Evolutionary conservation across 2,113 vertebrate species (phyloP).

Genomic region (Eudyptes chrysolophus): DNA sequence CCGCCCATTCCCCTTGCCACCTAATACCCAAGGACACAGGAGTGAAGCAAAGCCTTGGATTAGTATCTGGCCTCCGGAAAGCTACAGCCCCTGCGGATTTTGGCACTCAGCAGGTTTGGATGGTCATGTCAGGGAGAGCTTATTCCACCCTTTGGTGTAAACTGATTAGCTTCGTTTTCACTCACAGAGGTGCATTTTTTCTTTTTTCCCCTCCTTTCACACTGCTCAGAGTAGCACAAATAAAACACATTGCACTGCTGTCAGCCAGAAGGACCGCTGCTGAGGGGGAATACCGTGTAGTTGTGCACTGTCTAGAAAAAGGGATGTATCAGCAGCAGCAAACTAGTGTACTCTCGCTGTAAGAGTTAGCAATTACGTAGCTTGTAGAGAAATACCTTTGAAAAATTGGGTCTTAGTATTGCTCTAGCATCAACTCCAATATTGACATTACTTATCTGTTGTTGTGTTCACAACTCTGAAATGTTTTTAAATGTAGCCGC

Average conservation of each 20-base stretch:
- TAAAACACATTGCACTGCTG: accelerated
- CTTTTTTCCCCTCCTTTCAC: not conserved
- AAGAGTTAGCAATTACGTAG: not conserved
- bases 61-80: not conserved
- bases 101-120: conserved; percentile 37
- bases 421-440: not conserved
- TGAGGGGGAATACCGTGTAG: not conserved
- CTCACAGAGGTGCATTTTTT: not conserved
- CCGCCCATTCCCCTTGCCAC: not conserved
- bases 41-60: conserved; percentile 42
- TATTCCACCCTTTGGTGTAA: conserved; percentile 2
- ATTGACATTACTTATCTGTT: not conserved
- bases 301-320: not conserved
- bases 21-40: not conserved
- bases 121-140: not conserved
- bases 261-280: not conserved
- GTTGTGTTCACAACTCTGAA: not conserved
- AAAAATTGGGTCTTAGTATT: not conserved
- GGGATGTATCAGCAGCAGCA: not conserved
- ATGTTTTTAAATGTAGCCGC: not conserved
- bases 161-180: conserved; percentile 27
- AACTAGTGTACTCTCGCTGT: not conserved
- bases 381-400: not conserved
- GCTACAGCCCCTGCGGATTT: not conserved
- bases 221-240: not conserved